These are phyloP conservation scores for Peromyscus melanophrys DNA, from an alignment of 2,797 vertebrate species.

Conservation along the genomic window DNA sequence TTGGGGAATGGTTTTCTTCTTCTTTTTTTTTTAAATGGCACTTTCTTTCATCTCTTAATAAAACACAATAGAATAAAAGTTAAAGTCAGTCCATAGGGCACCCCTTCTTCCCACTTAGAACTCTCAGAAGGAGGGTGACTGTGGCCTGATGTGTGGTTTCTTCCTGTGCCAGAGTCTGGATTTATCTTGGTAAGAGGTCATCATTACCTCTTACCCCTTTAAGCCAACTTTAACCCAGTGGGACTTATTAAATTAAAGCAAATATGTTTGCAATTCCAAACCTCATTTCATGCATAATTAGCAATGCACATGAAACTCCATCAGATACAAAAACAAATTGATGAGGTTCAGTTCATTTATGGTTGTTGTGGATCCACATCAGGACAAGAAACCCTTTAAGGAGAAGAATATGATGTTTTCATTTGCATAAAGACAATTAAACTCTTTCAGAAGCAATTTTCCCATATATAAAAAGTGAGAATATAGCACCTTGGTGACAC, in stretches of 20 bases:
- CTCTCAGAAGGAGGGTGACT: background rate
- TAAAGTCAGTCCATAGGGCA: background rate
- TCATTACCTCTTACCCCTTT: conserved; percentile 74
- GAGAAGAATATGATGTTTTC: conserved; percentile 86
- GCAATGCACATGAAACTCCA: conserved; percentile 87
- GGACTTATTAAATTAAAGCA: conserved; percentile 84
- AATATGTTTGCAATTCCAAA: conserved; percentile 85
- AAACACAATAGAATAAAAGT: conserved; percentile 33
- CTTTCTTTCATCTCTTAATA: background rate
- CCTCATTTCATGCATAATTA: conserved; percentile 90
- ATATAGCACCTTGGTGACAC: conserved; percentile 91
- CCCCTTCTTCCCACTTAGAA: background rate
- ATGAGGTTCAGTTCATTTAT: conserved; percentile 87
- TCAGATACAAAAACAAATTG: conserved; percentile 85
- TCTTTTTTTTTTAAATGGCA: background rate
- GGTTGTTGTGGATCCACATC: conserved; percentile 87
- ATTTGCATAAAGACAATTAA: conserved; percentile 92
- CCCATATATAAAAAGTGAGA: conserved; percentile 90
- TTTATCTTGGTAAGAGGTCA: conserved; percentile 81
- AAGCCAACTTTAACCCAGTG: conserved; percentile 87
- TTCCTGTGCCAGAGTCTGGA: background rate
- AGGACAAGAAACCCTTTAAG: conserved; percentile 88
- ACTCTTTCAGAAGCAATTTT: conserved; percentile 89
- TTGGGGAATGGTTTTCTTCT: background rate
- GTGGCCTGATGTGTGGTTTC: background rate